A percentile compares a stretch with the other conserved stretches of the same genome.
These are phyloP conservation scores for Drosophila sp. DNA, from an alignment of 1,140 invertebrate species.

Conservation along the genomic window DNA sequence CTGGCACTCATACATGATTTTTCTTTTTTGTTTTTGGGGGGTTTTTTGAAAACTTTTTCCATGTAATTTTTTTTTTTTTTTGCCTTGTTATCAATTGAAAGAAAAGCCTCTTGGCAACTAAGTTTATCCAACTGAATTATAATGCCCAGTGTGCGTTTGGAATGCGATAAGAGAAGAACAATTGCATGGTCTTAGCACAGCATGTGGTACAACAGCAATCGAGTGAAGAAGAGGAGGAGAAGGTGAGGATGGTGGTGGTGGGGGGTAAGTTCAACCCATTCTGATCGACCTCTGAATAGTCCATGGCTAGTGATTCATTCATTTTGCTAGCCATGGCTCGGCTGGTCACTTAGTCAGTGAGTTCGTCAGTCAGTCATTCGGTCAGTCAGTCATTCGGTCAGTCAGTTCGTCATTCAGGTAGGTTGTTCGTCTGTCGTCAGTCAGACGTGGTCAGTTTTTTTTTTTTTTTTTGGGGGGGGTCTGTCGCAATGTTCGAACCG, in stretches of 20 bases:
- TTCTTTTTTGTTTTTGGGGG: too few species aligned
- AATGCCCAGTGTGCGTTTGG: conserved; percentile 6
- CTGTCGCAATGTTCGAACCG: conserved; percentile 72
- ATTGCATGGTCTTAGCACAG: conserved; percentile 34
- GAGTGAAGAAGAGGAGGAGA: not conserved
- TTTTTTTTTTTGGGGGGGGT: conserved; percentile 32
- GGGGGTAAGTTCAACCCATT: not conserved
- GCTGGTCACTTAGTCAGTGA: conserved; percentile 32
- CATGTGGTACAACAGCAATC: conserved; percentile 6
- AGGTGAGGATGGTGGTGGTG: not conserved
- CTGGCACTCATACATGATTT: too few species aligned
- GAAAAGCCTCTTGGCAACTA: conserved; percentile 12
- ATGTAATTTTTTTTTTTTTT: too few species aligned
- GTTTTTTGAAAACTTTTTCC: too few species aligned
- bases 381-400: conserved; percentile 14
- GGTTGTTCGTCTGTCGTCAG: conserved; percentile 29
- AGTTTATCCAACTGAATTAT: conserved; percentile 8
- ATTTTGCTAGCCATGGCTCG: conserved; percentile 50
- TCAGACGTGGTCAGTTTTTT: conserved; percentile 38
- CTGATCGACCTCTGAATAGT: conserved; percentile 9
- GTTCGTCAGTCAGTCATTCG: conserved; percentile 24
- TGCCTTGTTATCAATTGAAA: not conserved
- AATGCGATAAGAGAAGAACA: conserved; percentile 18
- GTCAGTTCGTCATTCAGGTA: not conserved
- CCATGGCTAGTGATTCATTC: conserved; percentile 67